A percentile compares a stretch with the other conserved stretches of the same genome.
These are phyloP conservation scores for Cephus pulcher DNA, from an alignment of 2,888 invertebrate species.

Conservation along the genomic window DNA sequence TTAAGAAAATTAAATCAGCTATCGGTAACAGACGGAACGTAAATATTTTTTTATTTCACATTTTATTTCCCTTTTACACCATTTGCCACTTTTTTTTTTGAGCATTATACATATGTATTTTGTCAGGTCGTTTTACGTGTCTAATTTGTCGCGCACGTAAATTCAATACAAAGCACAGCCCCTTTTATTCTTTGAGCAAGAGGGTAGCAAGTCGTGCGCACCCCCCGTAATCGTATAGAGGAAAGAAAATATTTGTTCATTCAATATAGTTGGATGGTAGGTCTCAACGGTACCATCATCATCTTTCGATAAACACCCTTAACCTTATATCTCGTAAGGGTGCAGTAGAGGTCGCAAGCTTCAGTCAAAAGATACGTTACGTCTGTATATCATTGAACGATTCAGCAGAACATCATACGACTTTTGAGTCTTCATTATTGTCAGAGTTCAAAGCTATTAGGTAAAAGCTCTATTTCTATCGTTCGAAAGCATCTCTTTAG, in stretches of 20 bases:
- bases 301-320: neutral
- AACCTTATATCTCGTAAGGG: neutral
- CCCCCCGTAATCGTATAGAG: neutral
- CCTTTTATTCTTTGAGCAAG: neutral
- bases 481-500: neutral
- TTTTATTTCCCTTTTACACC: constrained; percentile 13
- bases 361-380: neutral
- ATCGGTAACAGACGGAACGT: constrained; percentile 11
- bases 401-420: neutral
- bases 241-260: constrained; percentile 17
- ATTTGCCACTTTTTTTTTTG: neutral
- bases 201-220: neutral
- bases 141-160: neutral
- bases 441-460: neutral
- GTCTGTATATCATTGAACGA: neutral
- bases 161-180: neutral
- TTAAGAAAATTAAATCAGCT: constrained; percentile 29
- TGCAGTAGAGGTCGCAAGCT: neutral
- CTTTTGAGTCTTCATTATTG: neutral
- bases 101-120: neutral
- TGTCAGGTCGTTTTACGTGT: neutral
- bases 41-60: constrained; percentile 21
- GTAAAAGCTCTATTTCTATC: neutral
- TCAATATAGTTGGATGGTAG: constrained; percentile 1
- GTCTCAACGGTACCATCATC: neutral